These are phyloP conservation scores for Ceriagrion tenellum DNA, from an alignment of 2,888 invertebrate genomes.

Conservation along the genomic window DNA sequence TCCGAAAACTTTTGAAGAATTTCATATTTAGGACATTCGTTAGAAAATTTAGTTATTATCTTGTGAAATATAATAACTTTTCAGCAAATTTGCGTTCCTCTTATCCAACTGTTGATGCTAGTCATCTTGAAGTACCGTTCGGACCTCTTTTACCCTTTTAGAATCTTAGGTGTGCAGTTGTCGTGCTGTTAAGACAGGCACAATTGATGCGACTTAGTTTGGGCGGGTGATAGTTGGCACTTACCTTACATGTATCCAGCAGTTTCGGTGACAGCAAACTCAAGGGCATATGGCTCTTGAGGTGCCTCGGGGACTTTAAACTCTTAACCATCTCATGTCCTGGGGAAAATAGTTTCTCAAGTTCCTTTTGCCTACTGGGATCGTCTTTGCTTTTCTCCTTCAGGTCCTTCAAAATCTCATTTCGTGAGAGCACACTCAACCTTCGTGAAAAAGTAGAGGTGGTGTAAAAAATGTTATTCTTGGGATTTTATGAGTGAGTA, in stretches of 20 bases:
- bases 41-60: too few relatives aligned
- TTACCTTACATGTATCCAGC: constrained; percentile 74
- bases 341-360: not conserved
- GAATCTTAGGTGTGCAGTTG: too few relatives aligned
- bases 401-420: not conserved
- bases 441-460: not conserved
- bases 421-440: not conserved
- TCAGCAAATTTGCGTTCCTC: too few relatives aligned
- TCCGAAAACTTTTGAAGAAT: too few relatives aligned
- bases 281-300: constrained; percentile 75
- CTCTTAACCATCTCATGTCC: constrained; percentile 20
- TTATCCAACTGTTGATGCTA: too few relatives aligned
- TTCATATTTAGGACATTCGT: too few relatives aligned
- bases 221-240: not conserved
- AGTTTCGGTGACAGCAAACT: constrained; percentile 73
- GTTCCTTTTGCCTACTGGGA: not conserved
- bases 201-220: not conserved
- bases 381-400: constrained; percentile 21
- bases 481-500: too few relatives aligned
- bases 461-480: too few relatives aligned
- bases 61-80: too few relatives aligned
- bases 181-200: too few relatives aligned
- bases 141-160: too few relatives aligned
- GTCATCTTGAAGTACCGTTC: too few relatives aligned
- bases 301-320: constrained; percentile 72